A percentile compares a stretch with the other conserved stretches of the same genome.
Evolutionary conservation across 2,113 vertebrate genomes (phyloP).

Genomic region (Atractosteus spatula): DNA sequence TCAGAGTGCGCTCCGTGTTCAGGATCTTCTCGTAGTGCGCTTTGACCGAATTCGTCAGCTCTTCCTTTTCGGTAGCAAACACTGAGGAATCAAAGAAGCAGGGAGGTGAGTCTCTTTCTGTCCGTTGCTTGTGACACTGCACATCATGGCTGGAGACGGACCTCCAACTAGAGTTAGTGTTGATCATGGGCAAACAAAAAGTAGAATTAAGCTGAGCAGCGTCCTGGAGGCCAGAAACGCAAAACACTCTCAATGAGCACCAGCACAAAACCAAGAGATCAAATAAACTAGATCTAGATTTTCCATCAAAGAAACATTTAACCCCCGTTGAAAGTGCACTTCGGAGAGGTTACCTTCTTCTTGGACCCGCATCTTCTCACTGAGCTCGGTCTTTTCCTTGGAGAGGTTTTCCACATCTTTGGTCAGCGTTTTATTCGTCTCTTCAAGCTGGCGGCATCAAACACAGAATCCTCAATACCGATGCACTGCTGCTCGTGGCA

Average conservation of each 20-base stretch:
- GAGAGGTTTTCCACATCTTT: constrained; percentile 88
- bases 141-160: too few species aligned
- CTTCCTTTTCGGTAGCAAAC: constrained; percentile 74
- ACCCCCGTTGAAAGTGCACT: too few species aligned
- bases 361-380: constrained; percentile 70
- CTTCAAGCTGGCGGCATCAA: constrained; percentile 78
- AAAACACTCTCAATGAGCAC: too few species aligned
- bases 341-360: constrained; percentile 73
- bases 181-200: background rate
- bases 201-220: background rate
- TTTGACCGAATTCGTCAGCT: constrained; percentile 75
- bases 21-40: constrained; percentile 85
- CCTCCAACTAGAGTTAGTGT: too few species aligned
- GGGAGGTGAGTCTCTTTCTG: too few species aligned
- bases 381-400: constrained; percentile 86
- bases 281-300: too few species aligned
- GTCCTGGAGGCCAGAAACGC: too few species aligned
- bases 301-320: too few species aligned
- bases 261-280: too few species aligned
- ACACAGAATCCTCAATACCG: background rate
- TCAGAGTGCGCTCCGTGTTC: constrained; percentile 86
- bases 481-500: background rate
- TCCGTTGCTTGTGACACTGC: too few species aligned
- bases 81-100: constrained; percentile 57
- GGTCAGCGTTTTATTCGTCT: constrained; percentile 86